Conservation (phyloP, 2,113 vertebrate species). For the Ahaetulla prasina region DNA sequence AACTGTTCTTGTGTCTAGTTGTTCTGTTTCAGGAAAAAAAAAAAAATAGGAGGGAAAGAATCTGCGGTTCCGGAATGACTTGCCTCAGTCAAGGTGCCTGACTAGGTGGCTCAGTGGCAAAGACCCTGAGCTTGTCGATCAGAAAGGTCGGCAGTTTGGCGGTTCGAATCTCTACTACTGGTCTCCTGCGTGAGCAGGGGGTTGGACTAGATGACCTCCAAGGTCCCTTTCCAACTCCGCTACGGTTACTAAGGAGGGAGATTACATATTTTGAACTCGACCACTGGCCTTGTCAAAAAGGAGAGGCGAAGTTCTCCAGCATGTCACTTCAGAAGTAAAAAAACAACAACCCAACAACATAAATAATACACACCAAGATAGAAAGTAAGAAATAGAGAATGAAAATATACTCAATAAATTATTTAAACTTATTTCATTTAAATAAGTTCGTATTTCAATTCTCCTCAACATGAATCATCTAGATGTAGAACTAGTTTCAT, state of each 20-base stretch:
- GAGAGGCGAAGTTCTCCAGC: neutral
- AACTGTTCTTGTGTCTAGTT: too few species aligned
- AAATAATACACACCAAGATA: neutral
- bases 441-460: neutral
- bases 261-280: neutral
- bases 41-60: neutral
- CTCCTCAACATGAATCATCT: neutral
- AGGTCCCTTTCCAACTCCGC: too few species aligned
- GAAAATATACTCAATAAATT: neutral
- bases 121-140: too few species aligned
- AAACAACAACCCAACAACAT: neutral
- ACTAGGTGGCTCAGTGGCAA: too few species aligned
- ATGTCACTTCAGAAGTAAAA: neutral
- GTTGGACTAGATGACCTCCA: too few species aligned
- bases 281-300: neutral
- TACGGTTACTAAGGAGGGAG: neutral
- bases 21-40: neutral
- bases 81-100: neutral
- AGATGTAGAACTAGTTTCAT: neutral
- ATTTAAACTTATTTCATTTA: too few species aligned
- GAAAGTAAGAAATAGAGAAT: neutral
- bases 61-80: neutral
- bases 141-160: too few species aligned
- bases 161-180: too few species aligned
- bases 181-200: too few species aligned